A percentile compares a stretch with the other conserved stretches of the same genome.
Conservation (phyloP, 2,113 vertebrate species). For the Cebus imitator region DNA sequence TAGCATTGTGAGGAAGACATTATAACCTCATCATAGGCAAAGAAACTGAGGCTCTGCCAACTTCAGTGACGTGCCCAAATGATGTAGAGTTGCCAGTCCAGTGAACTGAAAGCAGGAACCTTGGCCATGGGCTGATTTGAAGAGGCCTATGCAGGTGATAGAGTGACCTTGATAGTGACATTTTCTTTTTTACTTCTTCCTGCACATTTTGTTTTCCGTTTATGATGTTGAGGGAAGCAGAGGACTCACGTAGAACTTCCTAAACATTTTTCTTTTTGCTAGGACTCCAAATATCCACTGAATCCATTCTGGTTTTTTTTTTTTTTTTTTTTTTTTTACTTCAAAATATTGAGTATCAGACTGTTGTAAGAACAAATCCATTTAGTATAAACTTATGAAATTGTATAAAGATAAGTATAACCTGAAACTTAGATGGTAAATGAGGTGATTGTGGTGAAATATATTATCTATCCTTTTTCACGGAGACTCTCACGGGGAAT, state of each 20-base stretch:
- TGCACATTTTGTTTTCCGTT: background rate
- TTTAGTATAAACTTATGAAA: background rate
- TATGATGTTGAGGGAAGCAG: background rate
- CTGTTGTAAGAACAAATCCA: background rate
- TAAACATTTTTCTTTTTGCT: background rate
- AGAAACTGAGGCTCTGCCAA: background rate
- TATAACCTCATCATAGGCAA: background rate
- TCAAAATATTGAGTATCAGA: background rate
- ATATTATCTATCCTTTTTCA: background rate
- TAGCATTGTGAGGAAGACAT: background rate
- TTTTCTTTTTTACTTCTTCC: background rate
- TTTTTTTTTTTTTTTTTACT: constrained; percentile 12
- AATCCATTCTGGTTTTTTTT: background rate
- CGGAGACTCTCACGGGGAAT: background rate
- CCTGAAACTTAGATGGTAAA: background rate
- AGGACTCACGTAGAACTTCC: background rate
- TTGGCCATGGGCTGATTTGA: background rate
- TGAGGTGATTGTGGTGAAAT: background rate
- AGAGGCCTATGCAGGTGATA: background rate
- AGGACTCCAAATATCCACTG: background rate
- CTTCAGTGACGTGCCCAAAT: background rate
- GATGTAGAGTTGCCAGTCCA: background rate
- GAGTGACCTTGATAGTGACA: background rate
- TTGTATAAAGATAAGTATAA: background rate
- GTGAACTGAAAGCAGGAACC: background rate